These are phyloP conservation scores for Tenthredo scrophulariae DNA, from an alignment of 2,888 invertebrate species.

Conservation along the genomic window DNA sequence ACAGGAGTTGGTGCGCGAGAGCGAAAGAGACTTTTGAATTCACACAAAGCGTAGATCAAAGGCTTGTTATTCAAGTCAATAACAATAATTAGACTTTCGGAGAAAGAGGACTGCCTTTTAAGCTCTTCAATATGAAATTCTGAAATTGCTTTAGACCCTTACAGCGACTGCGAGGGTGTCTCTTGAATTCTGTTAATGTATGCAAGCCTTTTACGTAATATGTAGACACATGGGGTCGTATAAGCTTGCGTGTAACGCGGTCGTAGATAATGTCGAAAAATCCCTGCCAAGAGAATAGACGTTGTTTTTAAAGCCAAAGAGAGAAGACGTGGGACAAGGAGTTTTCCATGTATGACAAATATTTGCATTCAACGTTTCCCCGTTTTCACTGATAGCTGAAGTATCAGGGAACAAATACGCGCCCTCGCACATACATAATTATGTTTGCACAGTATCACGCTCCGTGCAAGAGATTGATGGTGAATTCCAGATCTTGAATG, in stretches of 20 bases:
- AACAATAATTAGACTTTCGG: background rate
- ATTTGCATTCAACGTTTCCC: slow-evolving; percentile 45
- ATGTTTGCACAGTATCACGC: background rate
- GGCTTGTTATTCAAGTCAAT: slow-evolving; percentile 19
- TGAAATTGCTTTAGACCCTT: background rate
- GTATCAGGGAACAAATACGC: slow-evolving; percentile 3
- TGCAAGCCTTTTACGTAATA: slow-evolving; percentile 6
- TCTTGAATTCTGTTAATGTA: slow-evolving; percentile 17
- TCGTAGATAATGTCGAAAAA: slow-evolving; percentile 30
- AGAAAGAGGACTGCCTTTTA: background rate
- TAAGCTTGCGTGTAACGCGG: background rate
- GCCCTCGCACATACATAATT: background rate
- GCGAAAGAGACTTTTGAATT: background rate
- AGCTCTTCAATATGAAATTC: slow-evolving; percentile 4
- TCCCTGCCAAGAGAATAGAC: slow-evolving; percentile 44
- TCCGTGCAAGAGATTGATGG: background rate
- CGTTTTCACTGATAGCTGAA: background rate
- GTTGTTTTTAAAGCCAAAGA: background rate
- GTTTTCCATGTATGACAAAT: slow-evolving; percentile 22
- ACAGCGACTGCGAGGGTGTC: background rate
- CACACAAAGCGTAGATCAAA: background rate
- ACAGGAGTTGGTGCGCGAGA: background rate
- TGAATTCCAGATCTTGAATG: background rate
- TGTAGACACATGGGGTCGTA: background rate
- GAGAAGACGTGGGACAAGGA: background rate